phyloP scores from a whole-genome alignment of 2,888 invertebrate genomes.

The Oscheius onirici region DNA sequence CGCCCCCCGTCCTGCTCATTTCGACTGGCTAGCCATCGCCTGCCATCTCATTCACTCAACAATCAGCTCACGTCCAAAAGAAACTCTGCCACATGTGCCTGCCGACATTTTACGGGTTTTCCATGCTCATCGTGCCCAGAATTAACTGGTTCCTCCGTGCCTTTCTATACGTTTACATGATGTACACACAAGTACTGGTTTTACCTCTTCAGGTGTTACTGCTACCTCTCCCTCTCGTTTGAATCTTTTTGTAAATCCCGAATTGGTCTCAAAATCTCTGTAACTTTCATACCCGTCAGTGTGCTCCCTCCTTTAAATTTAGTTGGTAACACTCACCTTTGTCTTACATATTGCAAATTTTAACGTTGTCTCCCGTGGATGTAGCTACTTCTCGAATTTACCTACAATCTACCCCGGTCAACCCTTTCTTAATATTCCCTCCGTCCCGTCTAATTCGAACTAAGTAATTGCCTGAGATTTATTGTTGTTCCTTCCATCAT shows the following conservation, averaged over 20 bases:
- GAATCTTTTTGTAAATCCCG: conserved; percentile 7
- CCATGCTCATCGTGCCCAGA: conserved; percentile 17
- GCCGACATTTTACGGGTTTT: conserved; percentile 16
- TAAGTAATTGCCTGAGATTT: conserved; percentile 5
- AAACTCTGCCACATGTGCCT: conserved; percentile 9
- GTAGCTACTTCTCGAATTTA: too few relatives aligned
- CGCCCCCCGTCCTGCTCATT: background rate
- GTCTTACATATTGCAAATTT: background rate
- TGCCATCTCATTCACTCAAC: conserved; percentile 18
- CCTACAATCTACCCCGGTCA: too few relatives aligned
- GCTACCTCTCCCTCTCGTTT: conserved; percentile 20
- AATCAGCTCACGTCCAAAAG: background rate
- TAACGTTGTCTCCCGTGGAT: conserved; percentile 3
- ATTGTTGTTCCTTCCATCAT: conserved; percentile 5
- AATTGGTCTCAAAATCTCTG: conserved; percentile 13
- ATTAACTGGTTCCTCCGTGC: conserved; percentile 4
- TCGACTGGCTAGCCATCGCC: conserved; percentile 18
- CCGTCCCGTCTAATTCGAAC: conserved; percentile 10
- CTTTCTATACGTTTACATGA: background rate
- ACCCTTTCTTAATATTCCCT: background rate
- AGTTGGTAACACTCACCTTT: too few relatives aligned
- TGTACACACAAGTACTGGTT: conserved; percentile 6
- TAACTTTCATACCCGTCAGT: background rate
- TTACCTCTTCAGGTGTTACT: conserved; percentile 2
- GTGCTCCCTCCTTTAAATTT: too few relatives aligned